A percentile compares a stretch with the other conserved stretches of the same genome.
Evolutionary conservation across 2,888 invertebrate species (phyloP).

Genomic region (Kuschelorhynchus macadamiae): DNA sequence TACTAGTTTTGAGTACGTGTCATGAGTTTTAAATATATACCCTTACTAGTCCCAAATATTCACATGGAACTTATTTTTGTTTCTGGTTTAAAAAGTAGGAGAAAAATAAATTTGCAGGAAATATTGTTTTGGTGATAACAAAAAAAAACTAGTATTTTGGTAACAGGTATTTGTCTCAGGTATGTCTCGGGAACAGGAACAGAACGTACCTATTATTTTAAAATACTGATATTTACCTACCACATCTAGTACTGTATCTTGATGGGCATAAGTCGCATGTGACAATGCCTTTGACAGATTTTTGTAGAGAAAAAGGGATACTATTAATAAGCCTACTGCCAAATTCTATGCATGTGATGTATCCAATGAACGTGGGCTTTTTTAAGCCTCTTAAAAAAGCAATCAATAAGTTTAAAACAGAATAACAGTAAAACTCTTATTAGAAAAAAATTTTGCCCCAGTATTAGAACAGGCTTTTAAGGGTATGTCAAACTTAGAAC

Average conservation of each 20-base stretch:
- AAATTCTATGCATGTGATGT: constrained; percentile 64
- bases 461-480: constrained; percentile 26
- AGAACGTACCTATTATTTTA: no score
- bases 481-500: constrained; percentile 19
- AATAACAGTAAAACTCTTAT: constrained; percentile 9
- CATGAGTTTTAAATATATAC: no score
- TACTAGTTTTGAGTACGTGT: no score
- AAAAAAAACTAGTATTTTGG: no score
- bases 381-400: constrained; percentile 57
- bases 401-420: constrained; percentile 31
- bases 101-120: no score
- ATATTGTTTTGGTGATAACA: no score
- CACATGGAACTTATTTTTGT: no score
- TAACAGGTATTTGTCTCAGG: no score
- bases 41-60: no score
- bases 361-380: constrained; percentile 64
- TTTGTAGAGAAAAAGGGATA: constrained; percentile 63
- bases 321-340: constrained; percentile 62
- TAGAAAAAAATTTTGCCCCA: constrained; percentile 33
- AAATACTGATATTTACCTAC: no score
- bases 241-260: constrained; percentile 65
- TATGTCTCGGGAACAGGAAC: no score
- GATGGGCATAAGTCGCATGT: constrained; percentile 65
- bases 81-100: no score
- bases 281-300: constrained; percentile 62